phyloP scores from a whole-genome alignment of 2,113 vertebrate genomes.

The Nesospiza acunhae region DNA sequence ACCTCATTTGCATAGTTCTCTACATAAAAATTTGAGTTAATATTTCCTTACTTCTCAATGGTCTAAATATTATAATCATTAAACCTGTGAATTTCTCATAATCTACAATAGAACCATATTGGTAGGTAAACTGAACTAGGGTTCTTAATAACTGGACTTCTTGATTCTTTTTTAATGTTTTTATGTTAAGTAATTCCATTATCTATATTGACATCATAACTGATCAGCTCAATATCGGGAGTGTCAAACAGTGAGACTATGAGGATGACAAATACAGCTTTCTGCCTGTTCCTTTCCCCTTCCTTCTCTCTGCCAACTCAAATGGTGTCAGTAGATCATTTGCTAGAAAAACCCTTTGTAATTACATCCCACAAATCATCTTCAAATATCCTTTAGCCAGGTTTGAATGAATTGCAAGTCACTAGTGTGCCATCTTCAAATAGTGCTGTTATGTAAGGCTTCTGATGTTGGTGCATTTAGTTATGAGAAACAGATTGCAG shows the following conservation, averaged over 20 bases:
- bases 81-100: not conserved
- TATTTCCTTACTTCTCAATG: not conserved
- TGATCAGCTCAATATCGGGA: not conserved
- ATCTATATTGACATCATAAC: not conserved
- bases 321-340: not conserved
- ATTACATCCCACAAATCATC: not conserved
- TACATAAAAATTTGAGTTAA: not conserved
- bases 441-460: not conserved
- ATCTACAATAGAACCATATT: not conserved
- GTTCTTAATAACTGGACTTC: not conserved
- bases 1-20: not conserved
- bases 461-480: not conserved
- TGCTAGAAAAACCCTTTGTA: not conserved
- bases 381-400: not conserved
- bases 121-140: not conserved
- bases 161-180: not conserved
- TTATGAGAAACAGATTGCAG: not conserved
- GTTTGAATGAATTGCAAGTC: conserved; percentile 10
- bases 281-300: not conserved
- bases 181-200: not conserved
- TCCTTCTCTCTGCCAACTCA: not conserved
- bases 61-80: not conserved
- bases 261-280: not conserved
- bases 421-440: not conserved
- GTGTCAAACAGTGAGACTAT: not conserved